Evolutionary conservation across 2,113 vertebrate genomes (phyloP).

Genomic region (Numida meleagris): DNA sequence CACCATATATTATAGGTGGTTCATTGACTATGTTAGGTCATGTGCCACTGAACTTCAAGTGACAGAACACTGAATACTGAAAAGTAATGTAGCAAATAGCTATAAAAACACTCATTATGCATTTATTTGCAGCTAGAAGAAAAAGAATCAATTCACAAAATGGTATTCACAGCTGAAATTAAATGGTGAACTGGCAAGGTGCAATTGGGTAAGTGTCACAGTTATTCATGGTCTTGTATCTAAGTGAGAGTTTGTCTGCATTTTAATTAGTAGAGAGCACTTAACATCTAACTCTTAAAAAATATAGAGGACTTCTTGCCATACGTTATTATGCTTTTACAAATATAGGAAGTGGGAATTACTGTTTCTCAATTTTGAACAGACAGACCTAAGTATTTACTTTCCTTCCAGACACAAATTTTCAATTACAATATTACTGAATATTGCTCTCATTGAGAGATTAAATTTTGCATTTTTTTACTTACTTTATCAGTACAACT

Average conservation of each 20-base stretch:
- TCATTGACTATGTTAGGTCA: slow-evolving; percentile 1
- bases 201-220: slow-evolving; percentile 66
- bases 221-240: slow-evolving; percentile 64
- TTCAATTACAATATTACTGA: background rate
- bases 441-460: background rate
- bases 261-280: slow-evolving; percentile 68
- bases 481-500: background rate
- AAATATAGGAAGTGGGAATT: background rate
- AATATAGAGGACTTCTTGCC: background rate
- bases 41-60: background rate
- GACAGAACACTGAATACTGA: background rate
- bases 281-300: slow-evolving; percentile 28
- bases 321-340: slow-evolving; percentile 3
- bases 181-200: slow-evolving; percentile 50
- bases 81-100: slow-evolving; percentile 11
- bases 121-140: slow-evolving; percentile 45
- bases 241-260: slow-evolving; percentile 39
- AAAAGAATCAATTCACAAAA: slow-evolving; percentile 54
- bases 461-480: background rate
- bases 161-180: slow-evolving; percentile 28
- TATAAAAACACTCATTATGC: slow-evolving; percentile 12
- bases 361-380: background rate
- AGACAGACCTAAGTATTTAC: accelerated
- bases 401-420: background rate
- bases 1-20: background rate